phyloP scores from a whole-genome alignment of 37 sponge, comb jelly and placozoan genomes.

The Halisarca cf. caerulea region DNA sequence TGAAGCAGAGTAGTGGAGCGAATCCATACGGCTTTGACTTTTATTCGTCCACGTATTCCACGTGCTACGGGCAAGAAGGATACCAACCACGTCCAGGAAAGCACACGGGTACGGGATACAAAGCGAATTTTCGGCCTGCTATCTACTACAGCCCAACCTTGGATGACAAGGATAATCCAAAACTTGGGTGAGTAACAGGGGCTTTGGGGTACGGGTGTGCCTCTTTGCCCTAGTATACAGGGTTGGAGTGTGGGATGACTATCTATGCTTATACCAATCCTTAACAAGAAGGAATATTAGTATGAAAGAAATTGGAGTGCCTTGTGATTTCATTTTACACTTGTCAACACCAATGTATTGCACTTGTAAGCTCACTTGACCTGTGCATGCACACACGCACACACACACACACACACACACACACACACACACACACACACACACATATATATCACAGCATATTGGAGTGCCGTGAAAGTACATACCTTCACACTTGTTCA shows the following conservation, averaged over 20 bases:
- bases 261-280: no score
- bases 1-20: conserved; percentile 73
- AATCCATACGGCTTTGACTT: conserved; percentile 56
- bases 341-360: no score
- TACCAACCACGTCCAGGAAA: conserved; percentile 32
- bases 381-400: not conserved
- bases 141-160: conserved; percentile 74
- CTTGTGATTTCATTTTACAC: no score
- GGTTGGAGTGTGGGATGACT: no score
- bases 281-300: no score
- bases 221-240: no score
- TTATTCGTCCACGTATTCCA: conserved; percentile 93
- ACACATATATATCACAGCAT: not conserved
- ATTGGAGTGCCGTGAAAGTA: no score
- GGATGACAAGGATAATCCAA: conserved; percentile 84
- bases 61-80: conserved; percentile 37
- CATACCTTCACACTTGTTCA: not conserved
- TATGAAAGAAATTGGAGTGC: no score
- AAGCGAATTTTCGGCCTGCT: conserved; percentile 86
- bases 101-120: conserved; percentile 88
- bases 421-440: not conserved
- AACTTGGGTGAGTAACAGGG: conserved; percentile 71
- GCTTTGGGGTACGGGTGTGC: no score
- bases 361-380: no score
- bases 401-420: not conserved